Evolutionary conservation across 2,888 invertebrate genomes (phyloP).

Genomic region (Tyria jacobaeae): DNA sequence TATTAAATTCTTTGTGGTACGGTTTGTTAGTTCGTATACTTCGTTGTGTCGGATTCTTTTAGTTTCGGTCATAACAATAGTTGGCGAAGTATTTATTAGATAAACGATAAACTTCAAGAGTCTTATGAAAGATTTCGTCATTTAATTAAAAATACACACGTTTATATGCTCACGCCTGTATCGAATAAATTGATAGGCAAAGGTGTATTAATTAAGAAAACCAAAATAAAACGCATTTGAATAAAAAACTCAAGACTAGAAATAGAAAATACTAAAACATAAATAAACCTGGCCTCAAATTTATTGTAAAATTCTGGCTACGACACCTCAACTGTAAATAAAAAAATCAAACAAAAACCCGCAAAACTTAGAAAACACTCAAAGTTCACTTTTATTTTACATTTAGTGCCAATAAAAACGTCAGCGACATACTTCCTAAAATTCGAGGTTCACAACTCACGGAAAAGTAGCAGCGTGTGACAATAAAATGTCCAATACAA

Average conservation of each 20-base stretch:
- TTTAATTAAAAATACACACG: conserved; percentile 1
- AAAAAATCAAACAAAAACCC: conserved; percentile 61
- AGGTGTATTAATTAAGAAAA: background rate
- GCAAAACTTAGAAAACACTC: conserved; percentile 74
- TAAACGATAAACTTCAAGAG: conserved; percentile 41
- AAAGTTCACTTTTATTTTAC: conserved; percentile 75
- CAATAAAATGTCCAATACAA: conserved; percentile 83
- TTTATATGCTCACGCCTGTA: too few relatives aligned
- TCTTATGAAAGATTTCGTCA: conserved; percentile 7
- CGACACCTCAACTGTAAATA: conserved; percentile 54
- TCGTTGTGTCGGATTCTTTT: conserved; percentile 50
- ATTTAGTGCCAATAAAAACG: conserved; percentile 80
- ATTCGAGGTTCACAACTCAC: conserved; percentile 75
- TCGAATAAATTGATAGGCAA: too few relatives aligned
- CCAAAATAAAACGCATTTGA: background rate
- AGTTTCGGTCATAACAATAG: conserved; percentile 56
- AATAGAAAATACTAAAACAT: conserved; percentile 2
- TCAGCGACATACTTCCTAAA: conserved; percentile 77
- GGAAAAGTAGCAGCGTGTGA: conserved; percentile 77
- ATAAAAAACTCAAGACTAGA: background rate
- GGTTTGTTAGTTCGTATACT: conserved; percentile 22
- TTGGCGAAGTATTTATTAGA: conserved; percentile 54
- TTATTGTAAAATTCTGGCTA: conserved; percentile 39
- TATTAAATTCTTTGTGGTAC: conserved; percentile 71
- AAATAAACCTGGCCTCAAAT: conserved; percentile 7